Conservation (phyloP, 2,113 vertebrate species). For the Oxyura jamaicensis region DNA sequence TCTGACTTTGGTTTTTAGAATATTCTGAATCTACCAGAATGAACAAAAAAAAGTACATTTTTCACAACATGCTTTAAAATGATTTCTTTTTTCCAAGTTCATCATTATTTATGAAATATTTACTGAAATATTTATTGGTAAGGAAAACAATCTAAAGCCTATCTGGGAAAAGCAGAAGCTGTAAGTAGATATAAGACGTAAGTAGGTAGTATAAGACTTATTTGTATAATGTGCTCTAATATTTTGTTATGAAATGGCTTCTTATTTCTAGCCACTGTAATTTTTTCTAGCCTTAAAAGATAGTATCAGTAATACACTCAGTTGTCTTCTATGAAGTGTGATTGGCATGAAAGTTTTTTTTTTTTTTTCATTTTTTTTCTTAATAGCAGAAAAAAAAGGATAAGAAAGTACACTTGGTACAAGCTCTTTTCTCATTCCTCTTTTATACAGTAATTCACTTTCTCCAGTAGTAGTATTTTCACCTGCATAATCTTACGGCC, state of each 20-base stretch:
- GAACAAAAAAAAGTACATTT: neutral
- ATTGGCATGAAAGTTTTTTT: neutral
- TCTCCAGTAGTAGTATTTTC: neutral
- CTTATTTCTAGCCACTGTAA: neutral
- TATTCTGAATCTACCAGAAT: neutral
- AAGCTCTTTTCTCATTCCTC: neutral
- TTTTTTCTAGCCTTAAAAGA: neutral
- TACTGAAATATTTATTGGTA: neutral
- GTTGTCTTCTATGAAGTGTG: neutral
- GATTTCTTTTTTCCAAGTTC: fast-evolving
- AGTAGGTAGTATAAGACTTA: neutral
- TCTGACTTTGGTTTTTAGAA: neutral
- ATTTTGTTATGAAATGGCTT: neutral
- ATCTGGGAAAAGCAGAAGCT: neutral
- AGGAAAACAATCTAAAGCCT: neutral
- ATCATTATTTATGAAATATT: neutral
- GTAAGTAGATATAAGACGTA: neutral
- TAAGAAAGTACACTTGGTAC: neutral
- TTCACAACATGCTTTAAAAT: neutral
- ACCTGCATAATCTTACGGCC: neutral
- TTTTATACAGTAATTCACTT: neutral
- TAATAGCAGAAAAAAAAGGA: neutral
- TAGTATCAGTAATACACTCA: neutral
- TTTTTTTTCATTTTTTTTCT: neutral
- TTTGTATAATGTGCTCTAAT: neutral